phyloP scores from a whole-genome alignment of 2,888 invertebrate species.

The Yponomeuta cagnagella region DNA sequence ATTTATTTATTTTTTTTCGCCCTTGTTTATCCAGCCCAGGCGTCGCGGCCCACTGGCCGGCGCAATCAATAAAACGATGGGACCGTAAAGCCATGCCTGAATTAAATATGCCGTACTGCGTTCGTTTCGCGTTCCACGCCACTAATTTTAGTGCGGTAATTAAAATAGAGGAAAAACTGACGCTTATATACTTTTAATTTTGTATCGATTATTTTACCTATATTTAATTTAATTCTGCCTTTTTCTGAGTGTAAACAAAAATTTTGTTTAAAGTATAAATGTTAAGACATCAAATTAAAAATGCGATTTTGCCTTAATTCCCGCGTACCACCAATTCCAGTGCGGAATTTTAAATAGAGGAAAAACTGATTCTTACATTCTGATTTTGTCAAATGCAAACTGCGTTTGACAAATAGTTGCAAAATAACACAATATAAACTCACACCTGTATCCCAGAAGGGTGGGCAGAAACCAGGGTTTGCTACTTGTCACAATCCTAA shows the following conservation, averaged over 20 bases:
- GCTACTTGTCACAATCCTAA: no score
- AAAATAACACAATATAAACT: no score
- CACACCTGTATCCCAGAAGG: no score
- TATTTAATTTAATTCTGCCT: no score
- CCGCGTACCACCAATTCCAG: constrained; percentile 28
- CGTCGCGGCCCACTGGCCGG: constrained; percentile 61
- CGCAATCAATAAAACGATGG: constrained; percentile 69
- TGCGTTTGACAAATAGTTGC: no score
- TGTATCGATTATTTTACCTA: no score
- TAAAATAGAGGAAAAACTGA: constrained; percentile 30
- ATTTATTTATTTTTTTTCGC: constrained; percentile 61
- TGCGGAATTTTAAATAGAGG: constrained; percentile 42
- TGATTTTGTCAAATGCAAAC: neutral
- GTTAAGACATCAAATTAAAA: no score
- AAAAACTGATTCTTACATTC: neutral
- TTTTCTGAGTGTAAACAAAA: no score
- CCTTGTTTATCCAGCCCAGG: constrained; percentile 67
- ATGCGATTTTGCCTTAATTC: no score
- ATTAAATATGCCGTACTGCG: constrained; percentile 54
- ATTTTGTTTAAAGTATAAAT: no score
- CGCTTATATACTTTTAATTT: constrained; percentile 4
- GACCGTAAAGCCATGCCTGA: constrained; percentile 61
- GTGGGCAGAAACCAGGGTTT: no score
- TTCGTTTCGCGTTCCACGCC: constrained; percentile 32
- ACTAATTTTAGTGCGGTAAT: constrained; percentile 35